Evolutionary conservation across 2,113 vertebrate species (phyloP), one percentile per base, ranked within the genome.

Genomic region (Hydrolagus affinis): DNA sequence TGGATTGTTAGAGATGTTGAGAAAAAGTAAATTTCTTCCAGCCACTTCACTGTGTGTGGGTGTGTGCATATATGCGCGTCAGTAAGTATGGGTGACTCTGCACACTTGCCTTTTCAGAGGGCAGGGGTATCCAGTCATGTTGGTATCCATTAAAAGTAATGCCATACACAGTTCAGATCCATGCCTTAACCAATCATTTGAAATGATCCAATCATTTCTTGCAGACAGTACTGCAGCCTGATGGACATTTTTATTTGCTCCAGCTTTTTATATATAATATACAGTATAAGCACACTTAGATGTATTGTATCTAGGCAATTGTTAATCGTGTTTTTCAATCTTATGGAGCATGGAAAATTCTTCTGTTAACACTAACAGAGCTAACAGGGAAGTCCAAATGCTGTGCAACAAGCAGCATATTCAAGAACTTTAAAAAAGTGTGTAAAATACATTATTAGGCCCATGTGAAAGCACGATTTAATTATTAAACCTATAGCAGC

Each of bases 151-250:
- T 21, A 83, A 62, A 64, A 83, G 66, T 30, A 28, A 17, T 68
- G 62, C 78, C 60, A 30, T 75, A 21, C 9, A 17, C 32, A 56
- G 14, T 75, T 83, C 62, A 68, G 62, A 83, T 32, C 32, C 62
- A 83, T 83, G 78, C 78, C 25, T 83, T 83, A 83, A 83, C 15
- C 19, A 30, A n/a, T n/a, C n/a, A n/a, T n/a, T n/a, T n/a, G n/a
- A n/a, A n/a, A n/a, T n/a, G n/a, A n/a, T n/a, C n/a, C n/a, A n/a
- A n/a, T 15, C 64, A 19, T 68, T 9, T 66, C 60, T 66, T 83
- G 78, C 25, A 21, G 15, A 66, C 78, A 83, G 1, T 17, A 19
- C 19, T 32, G 30, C 25, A 30, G 44, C 44, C 44, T 66, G 60
- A 30, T 15, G n/a, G 15, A 30, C 11, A 23, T 78, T n/a, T 72